Evolutionary conservation across 2,797 vertebrate species (phyloP).

Genomic region (Pantherophis alleghaniensis): DNA sequence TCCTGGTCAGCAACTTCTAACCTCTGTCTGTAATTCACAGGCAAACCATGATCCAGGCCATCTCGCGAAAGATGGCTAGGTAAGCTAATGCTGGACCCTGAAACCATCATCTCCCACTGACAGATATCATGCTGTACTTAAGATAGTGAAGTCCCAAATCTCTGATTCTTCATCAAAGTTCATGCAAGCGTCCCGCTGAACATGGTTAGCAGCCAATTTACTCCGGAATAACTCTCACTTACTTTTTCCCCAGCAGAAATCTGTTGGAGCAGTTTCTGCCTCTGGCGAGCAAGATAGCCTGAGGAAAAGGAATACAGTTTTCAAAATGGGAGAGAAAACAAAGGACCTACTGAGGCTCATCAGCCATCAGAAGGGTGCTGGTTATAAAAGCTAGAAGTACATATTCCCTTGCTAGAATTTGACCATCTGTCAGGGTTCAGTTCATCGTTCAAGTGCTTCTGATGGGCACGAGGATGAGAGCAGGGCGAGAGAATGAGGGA

Average conservation of each 20-base stretch:
- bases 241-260: slow-evolving; percentile 86
- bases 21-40: not conserved
- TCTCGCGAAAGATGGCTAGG: not conserved
- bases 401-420: too few relatives aligned
- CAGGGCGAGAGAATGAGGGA: not conserved
- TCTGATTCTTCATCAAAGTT: not conserved
- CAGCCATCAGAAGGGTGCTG: not conserved
- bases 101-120: not conserved
- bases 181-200: not conserved
- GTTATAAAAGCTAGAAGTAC: not conserved
- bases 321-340: not conserved
- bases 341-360: not conserved
- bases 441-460: not conserved
- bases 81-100: not conserved
- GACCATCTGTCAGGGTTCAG: not conserved
- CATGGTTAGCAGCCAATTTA: not conserved
- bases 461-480: not conserved
- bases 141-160: too few relatives aligned
- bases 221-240: slow-evolving; percentile 46
- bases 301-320: not conserved
- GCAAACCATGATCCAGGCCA: not conserved
- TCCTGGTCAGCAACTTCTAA: not conserved
- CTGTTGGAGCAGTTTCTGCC: slow-evolving; percentile 82
- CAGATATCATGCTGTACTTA: too few relatives aligned
- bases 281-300: slow-evolving; percentile 91